Evolutionary conservation across 2,113 vertebrate genomes (phyloP).

Genomic region (Poeciliopsis turrubarensis): DNA sequence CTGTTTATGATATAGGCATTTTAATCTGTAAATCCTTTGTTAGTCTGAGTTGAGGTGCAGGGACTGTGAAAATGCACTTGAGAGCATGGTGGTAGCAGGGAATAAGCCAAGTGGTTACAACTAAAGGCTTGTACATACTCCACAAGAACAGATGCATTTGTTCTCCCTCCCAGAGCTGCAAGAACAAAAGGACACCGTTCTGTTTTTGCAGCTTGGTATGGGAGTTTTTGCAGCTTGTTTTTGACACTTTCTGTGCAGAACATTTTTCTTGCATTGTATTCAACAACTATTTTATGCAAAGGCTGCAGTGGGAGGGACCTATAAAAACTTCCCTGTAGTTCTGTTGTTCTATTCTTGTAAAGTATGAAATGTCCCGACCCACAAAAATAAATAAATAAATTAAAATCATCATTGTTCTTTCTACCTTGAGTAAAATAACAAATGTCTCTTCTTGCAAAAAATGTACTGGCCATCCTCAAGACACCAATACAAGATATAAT

Average conservation of each 20-base stretch:
- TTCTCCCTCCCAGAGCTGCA: not conserved
- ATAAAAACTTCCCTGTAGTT: not conserved
- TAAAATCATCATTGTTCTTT: not conserved
- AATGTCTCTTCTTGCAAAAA: not conserved
- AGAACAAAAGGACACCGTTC: not conserved
- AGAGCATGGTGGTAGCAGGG: constrained; percentile 22
- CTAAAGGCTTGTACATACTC: too few species aligned
- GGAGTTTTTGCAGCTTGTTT: not conserved
- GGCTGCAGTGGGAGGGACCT: not conserved
- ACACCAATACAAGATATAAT: constrained; percentile 30
- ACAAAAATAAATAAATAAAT: not conserved
- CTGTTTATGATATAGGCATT: constrained; percentile 47
- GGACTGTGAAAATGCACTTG: constrained; percentile 27
- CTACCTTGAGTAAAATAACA: not conserved
- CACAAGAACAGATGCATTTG: not conserved
- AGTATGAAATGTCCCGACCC: not conserved
- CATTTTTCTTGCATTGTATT: not conserved
- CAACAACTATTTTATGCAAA: not conserved
- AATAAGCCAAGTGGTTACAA: constrained; percentile 19
- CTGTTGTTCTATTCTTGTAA: not conserved
- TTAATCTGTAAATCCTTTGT: constrained; percentile 40
- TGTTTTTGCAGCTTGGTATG: not conserved
- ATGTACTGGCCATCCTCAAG: not conserved
- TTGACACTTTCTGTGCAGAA: not conserved
- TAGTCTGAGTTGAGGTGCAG: constrained; percentile 5